Conservation (phyloP, 2,888 invertebrate species). For the Tenthredo notha region DNA sequence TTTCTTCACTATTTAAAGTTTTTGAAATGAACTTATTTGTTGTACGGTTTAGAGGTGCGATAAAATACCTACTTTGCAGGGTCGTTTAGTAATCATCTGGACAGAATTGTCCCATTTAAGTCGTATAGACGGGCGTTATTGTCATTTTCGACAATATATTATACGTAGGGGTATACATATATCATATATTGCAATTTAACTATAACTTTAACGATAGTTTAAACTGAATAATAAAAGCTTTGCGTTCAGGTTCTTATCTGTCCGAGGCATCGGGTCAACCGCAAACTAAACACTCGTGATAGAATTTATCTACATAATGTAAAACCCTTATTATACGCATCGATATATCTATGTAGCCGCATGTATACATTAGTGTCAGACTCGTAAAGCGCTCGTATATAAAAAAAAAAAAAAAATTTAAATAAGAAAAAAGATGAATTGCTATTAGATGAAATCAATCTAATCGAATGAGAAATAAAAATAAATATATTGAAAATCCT, state of each 20-base stretch:
- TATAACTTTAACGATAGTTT: not conserved
- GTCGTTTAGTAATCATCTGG: not conserved
- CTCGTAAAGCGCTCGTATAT: not conserved
- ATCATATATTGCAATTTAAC: not conserved
- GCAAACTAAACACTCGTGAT: conserved; percentile 33
- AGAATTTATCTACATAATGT: conserved; percentile 33
- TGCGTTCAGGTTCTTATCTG: conserved; percentile 6
- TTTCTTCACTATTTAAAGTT: too few species aligned
- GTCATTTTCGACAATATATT: not conserved
- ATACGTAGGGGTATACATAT: not conserved
- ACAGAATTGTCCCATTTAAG: not conserved
- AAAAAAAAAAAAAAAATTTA: not conserved
- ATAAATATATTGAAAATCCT: not conserved
- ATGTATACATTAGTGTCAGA: not conserved
- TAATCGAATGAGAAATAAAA: not conserved
- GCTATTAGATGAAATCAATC: not conserved
- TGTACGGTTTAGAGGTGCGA: not conserved
- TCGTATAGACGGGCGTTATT: not conserved
- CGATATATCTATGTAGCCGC: not conserved
- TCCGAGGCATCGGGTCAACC: conserved; percentile 39
- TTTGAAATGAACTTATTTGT: not conserved
- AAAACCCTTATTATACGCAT: not conserved
- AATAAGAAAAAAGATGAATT: not conserved
- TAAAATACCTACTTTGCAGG: not conserved
- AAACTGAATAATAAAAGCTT: conserved; percentile 4